phyloP scores from a whole-genome alignment of 2,113 vertebrate species.

The Cacatua alba region DNA sequence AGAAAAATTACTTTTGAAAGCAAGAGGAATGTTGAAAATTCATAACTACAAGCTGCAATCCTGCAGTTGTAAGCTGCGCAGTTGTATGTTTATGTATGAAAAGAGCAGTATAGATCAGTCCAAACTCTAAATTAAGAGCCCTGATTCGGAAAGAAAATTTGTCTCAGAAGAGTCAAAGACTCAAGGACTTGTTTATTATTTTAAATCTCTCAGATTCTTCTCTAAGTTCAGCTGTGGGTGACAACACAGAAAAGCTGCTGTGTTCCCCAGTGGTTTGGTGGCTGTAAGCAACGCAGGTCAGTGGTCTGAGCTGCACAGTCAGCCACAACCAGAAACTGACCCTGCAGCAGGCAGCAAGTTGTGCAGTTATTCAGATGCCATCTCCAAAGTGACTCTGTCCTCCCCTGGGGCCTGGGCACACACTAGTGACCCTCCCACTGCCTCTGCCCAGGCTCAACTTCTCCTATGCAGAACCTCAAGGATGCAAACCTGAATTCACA shows the following conservation, averaged over 20 bases:
- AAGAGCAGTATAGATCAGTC: neutral
- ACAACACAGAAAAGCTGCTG: neutral
- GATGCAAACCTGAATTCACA: neutral
- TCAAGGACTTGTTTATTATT: neutral
- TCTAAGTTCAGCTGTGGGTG: neutral
- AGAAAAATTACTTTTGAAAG: neutral
- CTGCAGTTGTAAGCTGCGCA: neutral
- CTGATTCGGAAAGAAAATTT: neutral
- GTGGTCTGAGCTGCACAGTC: neutral
- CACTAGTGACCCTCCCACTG: rapidly evolving
- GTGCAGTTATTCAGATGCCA: neutral
- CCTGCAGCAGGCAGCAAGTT: neutral
- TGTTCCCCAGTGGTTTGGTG: neutral
- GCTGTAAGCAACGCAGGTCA: neutral
- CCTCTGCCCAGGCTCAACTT: neutral
- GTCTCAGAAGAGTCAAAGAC: neutral
- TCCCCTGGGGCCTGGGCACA: rapidly evolving
- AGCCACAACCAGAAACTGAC: neutral
- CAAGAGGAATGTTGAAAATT: neutral
- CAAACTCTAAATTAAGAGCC: neutral
- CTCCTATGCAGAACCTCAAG: neutral
- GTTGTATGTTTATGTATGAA: neutral
- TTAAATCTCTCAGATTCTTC: neutral
- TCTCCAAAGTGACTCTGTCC: neutral
- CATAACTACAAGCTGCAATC: neutral